These are phyloP conservation scores for Acanthochromis polyacanthus DNA, from an alignment of 2,113 vertebrate species.

Conservation along the genomic window DNA sequence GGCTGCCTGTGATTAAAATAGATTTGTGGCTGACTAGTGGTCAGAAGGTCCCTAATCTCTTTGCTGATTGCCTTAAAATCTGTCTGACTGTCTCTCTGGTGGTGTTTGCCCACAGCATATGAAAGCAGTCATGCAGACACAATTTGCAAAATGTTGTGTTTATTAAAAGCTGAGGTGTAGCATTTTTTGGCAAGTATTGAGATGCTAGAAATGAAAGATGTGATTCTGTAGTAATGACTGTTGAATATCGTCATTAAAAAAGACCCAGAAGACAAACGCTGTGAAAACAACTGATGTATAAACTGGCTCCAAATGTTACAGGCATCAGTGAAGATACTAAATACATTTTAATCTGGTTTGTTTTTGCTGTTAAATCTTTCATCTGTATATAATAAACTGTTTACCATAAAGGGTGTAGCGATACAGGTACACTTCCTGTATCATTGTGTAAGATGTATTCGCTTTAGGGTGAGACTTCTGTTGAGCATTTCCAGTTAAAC, in stretches of 20 bases:
- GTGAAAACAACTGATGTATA: neutral
- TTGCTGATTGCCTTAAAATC: neutral
- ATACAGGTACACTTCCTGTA: neutral
- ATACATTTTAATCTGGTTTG: slow-evolving; percentile 4
- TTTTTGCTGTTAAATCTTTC: slow-evolving; percentile 8
- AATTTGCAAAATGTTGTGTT: neutral
- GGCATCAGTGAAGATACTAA: neutral
- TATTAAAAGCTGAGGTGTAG: neutral
- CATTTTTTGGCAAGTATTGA: neutral
- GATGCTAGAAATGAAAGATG: neutral
- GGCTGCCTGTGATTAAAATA: neutral
- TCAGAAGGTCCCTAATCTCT: too few relatives aligned
- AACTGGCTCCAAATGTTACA: neutral
- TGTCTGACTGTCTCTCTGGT: neutral
- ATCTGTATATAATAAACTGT: neutral
- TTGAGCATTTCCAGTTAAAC: too few relatives aligned
- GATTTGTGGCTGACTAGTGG: neutral
- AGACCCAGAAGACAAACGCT: neutral
- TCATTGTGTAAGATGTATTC: neutral
- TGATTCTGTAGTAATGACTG: neutral
- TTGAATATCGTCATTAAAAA: neutral
- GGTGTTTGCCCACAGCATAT: neutral
- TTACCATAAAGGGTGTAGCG: neutral
- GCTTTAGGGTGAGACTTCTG: neutral
- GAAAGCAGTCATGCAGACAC: neutral